phyloP scores from a whole-genome alignment of 1,140 invertebrate species.

The Diabrotica virgifera region DNA sequence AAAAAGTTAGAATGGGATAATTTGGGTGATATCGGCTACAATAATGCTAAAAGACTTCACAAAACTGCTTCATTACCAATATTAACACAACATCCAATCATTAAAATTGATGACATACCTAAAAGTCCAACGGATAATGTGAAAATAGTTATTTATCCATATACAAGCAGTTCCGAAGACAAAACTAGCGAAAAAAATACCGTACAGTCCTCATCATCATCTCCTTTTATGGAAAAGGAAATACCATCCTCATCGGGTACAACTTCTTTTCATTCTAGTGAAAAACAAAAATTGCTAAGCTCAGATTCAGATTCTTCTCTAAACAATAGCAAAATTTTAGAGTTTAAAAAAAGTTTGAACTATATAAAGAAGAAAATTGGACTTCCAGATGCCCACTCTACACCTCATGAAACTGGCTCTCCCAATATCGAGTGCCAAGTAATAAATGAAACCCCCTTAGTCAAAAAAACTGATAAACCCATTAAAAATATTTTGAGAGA shows the following conservation, averaged over 20 bases:
- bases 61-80: constrained; percentile 42
- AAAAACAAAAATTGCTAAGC: not conserved
- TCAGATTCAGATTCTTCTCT: constrained; percentile 11
- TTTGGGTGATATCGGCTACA: constrained; percentile 73
- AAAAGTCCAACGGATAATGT: not conserved
- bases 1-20: constrained; percentile 73
- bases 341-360: constrained; percentile 12
- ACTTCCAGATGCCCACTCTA: constrained; percentile 41
- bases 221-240: not conserved
- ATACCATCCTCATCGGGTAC: not conserved
- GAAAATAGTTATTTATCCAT: constrained; percentile 8
- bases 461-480: constrained; percentile 8
- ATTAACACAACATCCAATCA: constrained; percentile 10
- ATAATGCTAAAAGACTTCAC: constrained; percentile 43
- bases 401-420: constrained; percentile 27
- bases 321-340: not conserved
- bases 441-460: constrained; percentile 4
- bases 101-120: not conserved
- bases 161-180: constrained; percentile 12
- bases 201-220: not conserved
- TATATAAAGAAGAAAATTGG: constrained; percentile 40
- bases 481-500: not conserved
- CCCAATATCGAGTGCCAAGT: not conserved
- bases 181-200: not conserved
- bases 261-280: not conserved